Percentiles rank a stretch among this genome's conserved stretches.
phyloP scores from a whole-genome alignment of 37 sponge, comb jelly and placozoan species.

The Dysidea cf. avara region DNA sequence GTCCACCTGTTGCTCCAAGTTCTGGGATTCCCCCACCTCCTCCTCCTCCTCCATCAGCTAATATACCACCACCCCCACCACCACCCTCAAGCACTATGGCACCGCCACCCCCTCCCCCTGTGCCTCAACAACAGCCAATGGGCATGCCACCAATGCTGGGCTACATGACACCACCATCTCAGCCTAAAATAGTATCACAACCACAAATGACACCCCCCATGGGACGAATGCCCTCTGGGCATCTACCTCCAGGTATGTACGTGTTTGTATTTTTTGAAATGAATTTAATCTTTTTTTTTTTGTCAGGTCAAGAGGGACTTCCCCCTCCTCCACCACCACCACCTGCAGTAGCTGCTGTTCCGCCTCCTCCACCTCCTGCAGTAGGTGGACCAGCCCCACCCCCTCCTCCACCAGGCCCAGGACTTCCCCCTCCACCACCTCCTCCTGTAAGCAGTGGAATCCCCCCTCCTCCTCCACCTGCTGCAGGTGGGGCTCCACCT shows the following conservation, averaged over 20 bases:
- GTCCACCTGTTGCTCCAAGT: not conserved
- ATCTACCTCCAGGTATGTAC: constrained; percentile 10
- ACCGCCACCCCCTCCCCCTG: constrained; percentile 1
- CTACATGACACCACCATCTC: not conserved
- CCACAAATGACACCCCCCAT: no score
- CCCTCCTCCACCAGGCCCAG: not conserved
- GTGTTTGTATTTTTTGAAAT: constrained; percentile 1
- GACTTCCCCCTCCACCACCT: constrained; percentile 50
- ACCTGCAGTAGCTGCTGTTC: not conserved
- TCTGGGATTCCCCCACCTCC: constrained; percentile 11
- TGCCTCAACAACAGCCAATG: constrained; percentile 15
- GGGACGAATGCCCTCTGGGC: not conserved
- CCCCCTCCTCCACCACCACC: constrained; percentile 14
- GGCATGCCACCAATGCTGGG: not conserved
- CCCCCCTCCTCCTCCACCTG: constrained; percentile 40
- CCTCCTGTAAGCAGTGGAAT: constrained; percentile 18
- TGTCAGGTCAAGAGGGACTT: no score
- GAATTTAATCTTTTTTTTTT: not conserved
- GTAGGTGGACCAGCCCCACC: constrained; percentile 1
- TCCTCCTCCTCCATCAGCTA: constrained; percentile 17
- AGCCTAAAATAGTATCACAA: no score
- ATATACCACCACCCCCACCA: constrained; percentile 15
- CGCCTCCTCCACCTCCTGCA: constrained; percentile 2
- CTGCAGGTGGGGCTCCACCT: constrained; percentile 13
- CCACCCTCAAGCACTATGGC: constrained; percentile 6